phyloP scores from a whole-genome alignment of 2,113 vertebrate species.

The Upupa epops region DNA sequence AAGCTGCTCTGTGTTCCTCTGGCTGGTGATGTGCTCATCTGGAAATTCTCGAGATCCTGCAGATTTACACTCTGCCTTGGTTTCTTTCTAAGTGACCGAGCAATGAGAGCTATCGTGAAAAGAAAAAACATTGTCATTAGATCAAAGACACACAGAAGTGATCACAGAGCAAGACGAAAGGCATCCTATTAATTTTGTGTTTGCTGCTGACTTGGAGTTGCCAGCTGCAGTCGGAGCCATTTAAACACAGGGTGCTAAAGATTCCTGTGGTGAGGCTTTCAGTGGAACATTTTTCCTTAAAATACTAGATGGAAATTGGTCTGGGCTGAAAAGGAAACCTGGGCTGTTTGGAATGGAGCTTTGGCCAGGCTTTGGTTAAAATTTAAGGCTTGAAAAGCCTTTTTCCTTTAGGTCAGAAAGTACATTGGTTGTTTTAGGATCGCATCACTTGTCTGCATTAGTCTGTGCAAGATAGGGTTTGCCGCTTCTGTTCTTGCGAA shows the following conservation, averaged over 20 bases:
- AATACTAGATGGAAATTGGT: background rate
- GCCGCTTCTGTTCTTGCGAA: background rate
- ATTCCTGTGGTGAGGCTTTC: conserved; percentile 35
- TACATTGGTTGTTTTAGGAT: background rate
- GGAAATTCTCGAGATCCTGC: too few species aligned
- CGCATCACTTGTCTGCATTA: background rate
- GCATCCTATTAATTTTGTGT: background rate
- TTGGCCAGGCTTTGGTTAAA: conserved; percentile 1
- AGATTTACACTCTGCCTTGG: background rate
- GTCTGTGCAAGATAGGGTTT: background rate
- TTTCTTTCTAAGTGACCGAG: background rate
- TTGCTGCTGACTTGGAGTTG: background rate
- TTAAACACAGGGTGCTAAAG: background rate
- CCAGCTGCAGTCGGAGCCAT: conserved; percentile 12
- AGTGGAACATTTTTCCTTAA: background rate
- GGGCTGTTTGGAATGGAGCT: background rate
- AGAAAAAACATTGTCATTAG: background rate
- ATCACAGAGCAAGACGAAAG: background rate
- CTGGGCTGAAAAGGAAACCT: background rate
- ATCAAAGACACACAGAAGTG: background rate
- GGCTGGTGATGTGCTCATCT: background rate
- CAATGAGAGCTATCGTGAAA: background rate
- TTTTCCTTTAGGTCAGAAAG: background rate
- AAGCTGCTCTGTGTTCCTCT: background rate
- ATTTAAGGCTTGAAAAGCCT: background rate